A percentile compares a stretch with the other conserved stretches of the same genome.
Evolutionary conservation across 1,140 invertebrate genomes (phyloP).

Genomic region (Dreissena polymorpha): DNA sequence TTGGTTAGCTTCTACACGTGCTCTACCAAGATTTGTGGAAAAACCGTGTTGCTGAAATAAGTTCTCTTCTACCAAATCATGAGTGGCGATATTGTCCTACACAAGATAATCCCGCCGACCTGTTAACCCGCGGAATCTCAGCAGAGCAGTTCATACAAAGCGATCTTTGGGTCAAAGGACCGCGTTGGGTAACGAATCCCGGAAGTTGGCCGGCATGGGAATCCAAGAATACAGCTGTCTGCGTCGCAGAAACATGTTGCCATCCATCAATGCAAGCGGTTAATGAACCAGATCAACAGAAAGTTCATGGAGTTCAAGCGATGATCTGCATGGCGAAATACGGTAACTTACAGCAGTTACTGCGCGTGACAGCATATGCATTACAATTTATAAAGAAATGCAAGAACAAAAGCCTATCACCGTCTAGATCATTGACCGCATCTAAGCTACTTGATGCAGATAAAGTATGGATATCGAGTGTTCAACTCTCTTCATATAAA

Average conservation of each 20-base stretch:
- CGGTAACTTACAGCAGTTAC: not conserved
- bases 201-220: not conserved
- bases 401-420: not conserved
- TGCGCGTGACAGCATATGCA: constrained; percentile 7
- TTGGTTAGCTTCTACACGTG: not conserved
- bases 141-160: not conserved
- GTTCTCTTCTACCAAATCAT: not conserved
- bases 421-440: not conserved
- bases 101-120: not conserved
- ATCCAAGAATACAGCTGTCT: not conserved
- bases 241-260: not conserved
- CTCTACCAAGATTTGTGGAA: constrained; percentile 1
- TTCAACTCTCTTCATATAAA: not conserved
- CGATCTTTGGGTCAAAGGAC: not conserved
- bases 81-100: not conserved
- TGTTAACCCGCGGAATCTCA: not conserved
- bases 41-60: constrained; percentile 4
- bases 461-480: not conserved
- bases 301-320: no score
- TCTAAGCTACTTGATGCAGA: not conserved
- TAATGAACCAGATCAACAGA: no score
- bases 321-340: no score
- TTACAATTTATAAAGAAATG: not conserved
- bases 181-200: not conserved
- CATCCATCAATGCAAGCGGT: no score